Base-by-base conservation (phyloP, 1,140 invertebrate genomes). In the Rhyacophila brunnea region DNA sequence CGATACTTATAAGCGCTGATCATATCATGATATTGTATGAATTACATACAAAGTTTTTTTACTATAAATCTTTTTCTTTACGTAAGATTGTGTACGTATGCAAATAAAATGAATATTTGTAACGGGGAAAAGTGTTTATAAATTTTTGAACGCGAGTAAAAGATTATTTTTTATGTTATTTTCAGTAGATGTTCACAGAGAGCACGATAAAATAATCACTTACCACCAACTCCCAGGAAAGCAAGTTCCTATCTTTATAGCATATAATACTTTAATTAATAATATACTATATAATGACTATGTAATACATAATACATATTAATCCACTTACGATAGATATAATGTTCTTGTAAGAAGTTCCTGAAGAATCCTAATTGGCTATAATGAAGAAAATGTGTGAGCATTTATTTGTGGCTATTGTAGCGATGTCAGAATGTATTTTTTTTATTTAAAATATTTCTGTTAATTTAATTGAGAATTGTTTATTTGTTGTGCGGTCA, bases 221-320 rank as follows among this genome's bases (percentile, higher is more conserved):
- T 70, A 77, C 68, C 76, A 78, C 75, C 76, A 68, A 74, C 73
- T 77, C 80, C 80, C 81, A 83, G 82, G 80, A 81, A 83, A 83
- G 80, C 82, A 83, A 83, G 82, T 83, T 83, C 82, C 82, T 83
- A 83, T 83, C 75, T 79, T 77, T 79, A 79, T 79, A 75, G 74
- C 77, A 79, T 79, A 79, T 79, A 79, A 78, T 78, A 78, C 77
- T 79, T 77, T 79, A 74, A 75, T 75, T 79, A 78, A 75, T 79
- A 77, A 78, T 79, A 78, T 79, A 79, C 77, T 75, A 75, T 78
- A 77, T 78, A 79, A 79, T 79, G 77, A 79, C 76, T 79, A 79
- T 78, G 77, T 79, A 79, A 77, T 79, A 78, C 76, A 78, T 61
- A 55, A 56, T 78, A 76, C 76, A 58, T 62, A 77, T 79, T 79